Evolutionary conservation across 2,113 vertebrate genomes (phyloP), one percentile per base, ranked within the genome.

Genomic region (Catharus minimus): DNA sequence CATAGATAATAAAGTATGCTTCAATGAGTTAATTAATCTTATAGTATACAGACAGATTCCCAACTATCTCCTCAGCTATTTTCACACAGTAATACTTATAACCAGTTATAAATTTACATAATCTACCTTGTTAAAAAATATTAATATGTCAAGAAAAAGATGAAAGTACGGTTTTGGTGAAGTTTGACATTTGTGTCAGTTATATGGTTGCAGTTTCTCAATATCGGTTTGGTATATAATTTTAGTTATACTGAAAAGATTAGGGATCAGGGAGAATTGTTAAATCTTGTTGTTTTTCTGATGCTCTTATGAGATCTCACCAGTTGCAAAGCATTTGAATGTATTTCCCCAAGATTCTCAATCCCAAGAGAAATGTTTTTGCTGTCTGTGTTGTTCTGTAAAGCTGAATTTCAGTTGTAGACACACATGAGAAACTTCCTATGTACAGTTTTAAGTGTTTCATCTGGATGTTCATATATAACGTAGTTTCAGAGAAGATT

Each of bases 1-100:
- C 65, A 74, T 71, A 95, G 75, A 91, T 92, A 94, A 82, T 72
- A 89, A 87, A 96, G 43, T 89, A 87, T 6, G 49, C 81, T 84
- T 93, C 86, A 94, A 81, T 81, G 61, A 96, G 73, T 83, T 27
- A 88, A 85, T 95, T 89, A 79, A 67, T 94, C 32, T 86, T 79
- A 77, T 68, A 73, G 4, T 33, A 33, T 56, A 77, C 17, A 76
- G 30, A 71, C 3, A 55, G 73, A 65, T 79, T 81, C 11, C 7
- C 85, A 46, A 78, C 49, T 56, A 68, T 24, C 3, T 60, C 30
- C 52, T 93, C 41, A 71, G 12, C 15, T 92, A 58, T 93, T 94
- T 89, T 38, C 26, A 81, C 8, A 33, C 6, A 17, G 1, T 76
- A 74, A 38, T 73, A 28, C 50, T 62, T 3, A 68, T 52, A 77